phyloP scores from a whole-genome alignment of 2,888 invertebrate genomes.

The Leptinotarsa rubiginosa region DNA sequence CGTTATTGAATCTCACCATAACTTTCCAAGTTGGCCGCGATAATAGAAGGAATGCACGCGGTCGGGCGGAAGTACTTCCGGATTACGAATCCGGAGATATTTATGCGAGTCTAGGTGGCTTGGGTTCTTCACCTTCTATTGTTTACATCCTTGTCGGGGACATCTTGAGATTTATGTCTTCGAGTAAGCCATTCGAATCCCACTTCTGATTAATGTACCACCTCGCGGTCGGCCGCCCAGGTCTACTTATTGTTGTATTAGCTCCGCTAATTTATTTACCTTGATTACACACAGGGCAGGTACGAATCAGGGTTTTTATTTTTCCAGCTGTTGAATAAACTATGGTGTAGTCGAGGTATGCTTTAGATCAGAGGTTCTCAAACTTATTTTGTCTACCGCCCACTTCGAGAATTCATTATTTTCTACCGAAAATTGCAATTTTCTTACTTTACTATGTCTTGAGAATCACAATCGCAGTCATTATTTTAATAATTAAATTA shows the following conservation, averaged over 20 bases:
- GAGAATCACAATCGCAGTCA: too few species aligned
- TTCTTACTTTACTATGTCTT: too few species aligned
- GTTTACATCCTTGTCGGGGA: constrained; percentile 66
- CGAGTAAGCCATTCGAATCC: constrained; percentile 57
- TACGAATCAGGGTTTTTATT: neutral
- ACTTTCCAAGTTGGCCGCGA: constrained; percentile 46
- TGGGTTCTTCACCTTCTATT: constrained; percentile 65
- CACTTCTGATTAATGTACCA: constrained; percentile 56
- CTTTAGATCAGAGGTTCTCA: too few species aligned
- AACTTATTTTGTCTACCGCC: too few species aligned
- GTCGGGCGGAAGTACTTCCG: constrained; percentile 62
- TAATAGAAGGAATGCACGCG: constrained; percentile 63
- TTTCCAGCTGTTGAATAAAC: neutral
- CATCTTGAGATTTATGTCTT: constrained; percentile 64
- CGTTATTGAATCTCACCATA: constrained; percentile 25
- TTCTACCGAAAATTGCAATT: too few species aligned
- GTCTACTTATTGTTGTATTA: constrained; percentile 51
- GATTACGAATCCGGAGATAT: constrained; percentile 65
- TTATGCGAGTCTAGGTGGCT: constrained; percentile 66
- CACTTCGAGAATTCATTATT: too few species aligned
- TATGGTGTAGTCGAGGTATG: too few species aligned
- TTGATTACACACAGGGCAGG: neutral
- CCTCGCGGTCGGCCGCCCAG: constrained; percentile 42
- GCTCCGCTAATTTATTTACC: constrained; percentile 44
- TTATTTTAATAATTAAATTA: too few species aligned